Base-by-base conservation (phyloP, 2,888 invertebrate genomes). In the Drosophila robusta region DNA sequence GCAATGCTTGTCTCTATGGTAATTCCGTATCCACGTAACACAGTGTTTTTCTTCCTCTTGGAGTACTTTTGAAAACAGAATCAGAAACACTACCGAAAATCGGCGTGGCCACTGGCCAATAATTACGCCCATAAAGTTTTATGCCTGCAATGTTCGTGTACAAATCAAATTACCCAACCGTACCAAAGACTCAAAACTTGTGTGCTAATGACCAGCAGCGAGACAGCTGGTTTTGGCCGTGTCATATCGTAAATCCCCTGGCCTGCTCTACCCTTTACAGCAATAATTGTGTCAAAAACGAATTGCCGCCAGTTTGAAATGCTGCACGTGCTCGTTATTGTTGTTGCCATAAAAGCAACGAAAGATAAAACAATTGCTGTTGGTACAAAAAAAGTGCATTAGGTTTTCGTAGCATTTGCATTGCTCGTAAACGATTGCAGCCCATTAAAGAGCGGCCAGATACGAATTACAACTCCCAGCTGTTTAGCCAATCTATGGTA, bases 281-380 rank as follows among this genome's bases (percentile, higher is more conserved):
- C 68, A 66, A 81, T 66, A 86, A 80, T 78, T 80, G 83, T 82
- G 86, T 80, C 82, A 86, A 74, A 83, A 62, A 24, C 52, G 58
- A 72, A 79, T 67, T 51, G 66, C 73, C 63, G 63, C 61, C 67
- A 63, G 56, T 67, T 68, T 63, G 22, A 81, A 78, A 63, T 69
- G 73, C 49, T 82, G 86, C 82, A 86, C 82, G 82, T 82, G 86
- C 80, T 70, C 61, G 56, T 36, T 26, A 26, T 22, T 14, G 39
- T 41, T 54, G 39, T 39, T 18, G 49, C 47, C 38, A 60, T 57
- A 47, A 55, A 77, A 64, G 65, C 44, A 4, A 24, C 9, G 9
- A 57, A 24, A 71, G 49, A 74, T 75, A 83, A 63, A 64, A 62
- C 65, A 77, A 77, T 77, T 73, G 66, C 64, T 49, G 68, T 11